Percentiles rank a stretch among this genome's conserved stretches.
These are phyloP conservation scores for Scomber japonicus DNA, from an alignment of 2,113 vertebrate genomes.

Conservation along the genomic window DNA sequence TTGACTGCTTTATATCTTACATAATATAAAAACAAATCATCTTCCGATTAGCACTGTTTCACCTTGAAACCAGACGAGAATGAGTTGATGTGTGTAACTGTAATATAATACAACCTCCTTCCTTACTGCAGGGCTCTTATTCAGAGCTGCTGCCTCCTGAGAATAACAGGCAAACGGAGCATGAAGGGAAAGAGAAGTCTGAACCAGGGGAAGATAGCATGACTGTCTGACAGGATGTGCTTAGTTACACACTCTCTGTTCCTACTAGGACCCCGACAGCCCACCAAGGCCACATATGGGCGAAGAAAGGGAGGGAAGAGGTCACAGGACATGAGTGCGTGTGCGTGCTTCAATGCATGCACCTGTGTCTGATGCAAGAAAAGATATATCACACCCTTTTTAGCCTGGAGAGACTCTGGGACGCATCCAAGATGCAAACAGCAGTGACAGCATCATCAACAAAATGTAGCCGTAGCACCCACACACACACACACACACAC, in stretches of 20 bases:
- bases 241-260: constrained; percentile 85
- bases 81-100: constrained; percentile 51
- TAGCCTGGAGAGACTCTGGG: constrained; percentile 72
- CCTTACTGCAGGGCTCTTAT: constrained; percentile 64
- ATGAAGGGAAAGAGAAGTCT: constrained; percentile 82
- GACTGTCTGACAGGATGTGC: constrained; percentile 87
- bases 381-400: constrained; percentile 72
- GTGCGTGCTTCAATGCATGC: background rate
- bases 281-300: constrained; percentile 68
- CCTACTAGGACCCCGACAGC: constrained; percentile 71
- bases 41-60: constrained; percentile 15
- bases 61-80: constrained; percentile 35
- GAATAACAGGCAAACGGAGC: constrained; percentile 82
- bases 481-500: constrained; percentile 26
- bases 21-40: constrained; percentile 38
- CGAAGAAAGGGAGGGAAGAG: constrained; percentile 2
- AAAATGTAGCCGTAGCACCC: constrained; percentile 67
- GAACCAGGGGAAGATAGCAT: constrained; percentile 81
- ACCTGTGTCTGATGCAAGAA: constrained; percentile 19
- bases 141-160: constrained; percentile 73
- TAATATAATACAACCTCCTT: constrained; percentile 51
- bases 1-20: background rate
- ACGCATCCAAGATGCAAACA: constrained; percentile 75
- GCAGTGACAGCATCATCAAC: constrained; percentile 82
- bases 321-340: background rate